Evolutionary conservation across 2,113 vertebrate species (phyloP), one percentile per base, ranked within the genome.

Genomic region (Leptodactylus fuscus): DNA sequence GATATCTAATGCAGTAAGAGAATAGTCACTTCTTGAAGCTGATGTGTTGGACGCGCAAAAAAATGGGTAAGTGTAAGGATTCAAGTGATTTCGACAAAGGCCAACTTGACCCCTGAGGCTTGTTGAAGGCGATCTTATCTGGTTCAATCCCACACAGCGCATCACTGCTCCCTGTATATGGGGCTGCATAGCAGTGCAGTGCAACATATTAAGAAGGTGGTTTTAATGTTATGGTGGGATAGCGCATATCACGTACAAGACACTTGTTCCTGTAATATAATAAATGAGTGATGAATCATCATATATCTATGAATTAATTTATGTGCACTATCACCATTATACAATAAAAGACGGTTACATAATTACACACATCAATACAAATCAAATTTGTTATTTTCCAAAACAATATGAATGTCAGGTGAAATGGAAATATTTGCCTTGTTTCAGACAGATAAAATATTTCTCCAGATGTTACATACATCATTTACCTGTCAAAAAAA

Each of bases 361-460:
- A 38, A 60, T 79, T 79, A 58, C 29, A 60, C 29, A 79, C 32
- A 79, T 79, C 51, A 79, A 79, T 38, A 51, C 20, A 38, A 79
- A 79, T 58, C 32, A 58, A 55, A 78, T n/a, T 22, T 32, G 46
- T 49, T 78, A 74, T 27, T 27, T 27, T 74, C 38, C 29, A 53
- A 49, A 58, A 79, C 32, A 79, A 58, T 58, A n/a, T 34, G 76
- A 79, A n/a, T 60, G 49, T 79, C 76, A 79, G 24, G 53, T 38
- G 20, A 9, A 41, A 38, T 18, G 76, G 36, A 79, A 60, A 55
- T 55, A 79, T 79, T 79, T 60, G 22, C 36, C 76, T 58, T 78
- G 76, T 78, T 53, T 22, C 29, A 78, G 46, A 78, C 51, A 58
- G 34, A 55, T 34, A 38, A 13, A 22, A 55, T 78, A 48, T 55